Conservation (phyloP, 1,140 invertebrate genomes). For the Camponotus floridanus region DNA sequence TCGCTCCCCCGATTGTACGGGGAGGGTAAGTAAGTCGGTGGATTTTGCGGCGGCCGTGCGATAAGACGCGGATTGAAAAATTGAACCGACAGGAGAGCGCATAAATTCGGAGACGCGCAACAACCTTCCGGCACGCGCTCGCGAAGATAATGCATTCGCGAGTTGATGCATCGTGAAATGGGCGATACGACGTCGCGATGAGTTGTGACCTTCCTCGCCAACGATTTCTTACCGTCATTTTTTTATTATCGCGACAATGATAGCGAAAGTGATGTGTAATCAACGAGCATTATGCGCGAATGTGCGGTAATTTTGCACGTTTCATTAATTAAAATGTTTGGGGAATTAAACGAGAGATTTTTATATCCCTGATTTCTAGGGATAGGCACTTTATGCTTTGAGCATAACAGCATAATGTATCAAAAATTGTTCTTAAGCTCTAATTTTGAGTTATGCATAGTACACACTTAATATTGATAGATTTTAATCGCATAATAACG, state of each 20-base stretch:
- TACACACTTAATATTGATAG: too few species aligned
- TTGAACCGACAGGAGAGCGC: slow-evolving; percentile 43
- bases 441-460: too few species aligned
- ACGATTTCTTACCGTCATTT: not conserved
- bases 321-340: too few species aligned
- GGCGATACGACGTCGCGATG: not conserved
- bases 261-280: not conserved
- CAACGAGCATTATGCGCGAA: too few species aligned
- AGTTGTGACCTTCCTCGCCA: not conserved
- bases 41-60: slow-evolving; percentile 11
- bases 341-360: too few species aligned
- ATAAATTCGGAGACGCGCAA: slow-evolving; percentile 49
- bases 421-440: too few species aligned
- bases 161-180: slow-evolving; percentile 52
- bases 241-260: not conserved
- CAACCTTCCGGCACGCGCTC: slow-evolving; percentile 30
- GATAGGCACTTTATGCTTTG: too few species aligned
- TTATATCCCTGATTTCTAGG: too few species aligned
- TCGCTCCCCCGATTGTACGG: slow-evolving; percentile 29
- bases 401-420: too few species aligned
- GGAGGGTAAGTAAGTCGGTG: slow-evolving; percentile 24
- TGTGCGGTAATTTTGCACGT: too few species aligned
- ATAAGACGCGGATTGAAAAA: slow-evolving; percentile 58
- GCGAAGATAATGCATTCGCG: slow-evolving; percentile 40
- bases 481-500: too few species aligned